These are phyloP conservation scores for Propithecus coquereli DNA, from an alignment of 2,113 vertebrate species.

Conservation along the genomic window DNA sequence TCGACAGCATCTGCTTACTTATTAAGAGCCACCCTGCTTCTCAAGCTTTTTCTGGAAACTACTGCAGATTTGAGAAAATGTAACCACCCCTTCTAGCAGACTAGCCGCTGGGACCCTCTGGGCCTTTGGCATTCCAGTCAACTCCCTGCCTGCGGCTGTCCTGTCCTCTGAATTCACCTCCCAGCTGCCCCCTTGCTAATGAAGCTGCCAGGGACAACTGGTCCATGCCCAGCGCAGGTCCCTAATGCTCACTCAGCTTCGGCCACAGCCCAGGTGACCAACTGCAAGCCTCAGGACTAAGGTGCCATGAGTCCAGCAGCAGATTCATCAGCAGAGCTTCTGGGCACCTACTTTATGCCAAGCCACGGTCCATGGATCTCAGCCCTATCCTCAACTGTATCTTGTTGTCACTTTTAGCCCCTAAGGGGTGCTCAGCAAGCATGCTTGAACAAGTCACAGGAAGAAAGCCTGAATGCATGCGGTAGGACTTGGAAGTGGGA, in stretches of 20 bases:
- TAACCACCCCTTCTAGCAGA: rapidly evolving
- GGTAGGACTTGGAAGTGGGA: neutral
- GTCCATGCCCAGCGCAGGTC: neutral
- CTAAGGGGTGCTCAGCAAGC: no score
- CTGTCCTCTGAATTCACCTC: neutral
- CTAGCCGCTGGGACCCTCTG: no score
- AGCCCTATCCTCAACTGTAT: rapidly evolving
- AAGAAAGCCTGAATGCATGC: neutral
- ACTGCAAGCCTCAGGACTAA: neutral
- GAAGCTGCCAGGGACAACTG: rapidly evolving
- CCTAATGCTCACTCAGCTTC: neutral
- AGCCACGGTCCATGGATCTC: rapidly evolving
- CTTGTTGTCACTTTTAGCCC: no score
- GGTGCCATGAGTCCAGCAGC: neutral
- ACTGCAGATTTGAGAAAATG: neutral
- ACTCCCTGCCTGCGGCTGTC: neutral
- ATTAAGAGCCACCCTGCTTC: rapidly evolving
- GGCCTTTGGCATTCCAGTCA: rapidly evolving
- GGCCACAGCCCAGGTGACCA: neutral
- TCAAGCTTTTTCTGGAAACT: neutral
- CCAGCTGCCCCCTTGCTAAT: neutral
- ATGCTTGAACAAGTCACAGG: neutral
- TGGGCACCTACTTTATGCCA: rapidly evolving
- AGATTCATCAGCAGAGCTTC: neutral
- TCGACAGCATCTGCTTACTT: neutral